Evolutionary conservation across 1,140 invertebrate species (phyloP), one percentile per base, ranked within the genome.

Genomic region (Brachionus asplanchnoidis): DNA sequence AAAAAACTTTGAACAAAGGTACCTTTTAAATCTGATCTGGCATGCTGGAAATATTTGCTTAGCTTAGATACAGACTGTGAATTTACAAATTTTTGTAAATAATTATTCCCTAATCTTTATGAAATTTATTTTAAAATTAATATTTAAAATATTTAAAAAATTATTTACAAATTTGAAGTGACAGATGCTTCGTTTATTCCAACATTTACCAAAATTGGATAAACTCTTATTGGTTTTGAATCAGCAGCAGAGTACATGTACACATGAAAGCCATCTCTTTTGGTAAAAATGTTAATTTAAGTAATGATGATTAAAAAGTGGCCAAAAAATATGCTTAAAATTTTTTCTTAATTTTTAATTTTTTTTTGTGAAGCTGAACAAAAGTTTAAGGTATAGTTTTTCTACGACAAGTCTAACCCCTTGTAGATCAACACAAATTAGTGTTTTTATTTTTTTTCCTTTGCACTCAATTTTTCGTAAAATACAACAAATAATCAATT

Each of bases 141-240:
- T 28, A 28, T 60, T 32, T 7, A 32, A 80, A 56, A 56, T 46
- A 14, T 40, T 42, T 60, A 5, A 65, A 32, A 65, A 0, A 11
- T 14, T 12, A 17, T 40, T 65, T 82, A 82, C 79, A 82, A 68
- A 65, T 82, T 82, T 17, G 79, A 82, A 40, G 79, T 65, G 12
- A 82, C 36, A 11, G 79, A 60, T 28, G 36, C 36, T 36, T 82
- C 79, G 23, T 82, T 82, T 9, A 82, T 82, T 65, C 79, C 79
- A 5, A 82, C 79, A 46, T 82, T 82, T 36, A 82, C 65, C 53
- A 82, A 44, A 68, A 82, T 20, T n/a, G 79, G 79, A 82, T 65
- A 82, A 44, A 82, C 53, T 42, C 20, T 40, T 11, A 82, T 68
- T 42, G 79, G 79, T 1, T 42, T 65, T 11, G 53, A 60, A 0